Evolutionary conservation across 2,113 vertebrate genomes (phyloP).

Genomic region (Oreamnos americanus): DNA sequence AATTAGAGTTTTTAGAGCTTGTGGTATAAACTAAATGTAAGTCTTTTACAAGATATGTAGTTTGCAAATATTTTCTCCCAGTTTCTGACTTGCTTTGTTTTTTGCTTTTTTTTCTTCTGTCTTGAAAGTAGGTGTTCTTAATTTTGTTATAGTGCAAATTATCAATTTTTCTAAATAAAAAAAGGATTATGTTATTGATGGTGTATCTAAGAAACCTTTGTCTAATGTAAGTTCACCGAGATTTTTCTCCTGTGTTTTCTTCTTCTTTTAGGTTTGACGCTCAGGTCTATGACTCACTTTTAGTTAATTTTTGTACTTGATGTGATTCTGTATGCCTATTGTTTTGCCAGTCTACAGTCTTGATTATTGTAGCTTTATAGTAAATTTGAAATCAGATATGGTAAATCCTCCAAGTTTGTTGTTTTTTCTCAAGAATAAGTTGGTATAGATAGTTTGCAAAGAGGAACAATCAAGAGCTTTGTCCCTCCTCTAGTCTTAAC

Average conservation of each 20-base stretch:
- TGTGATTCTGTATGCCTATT: background rate
- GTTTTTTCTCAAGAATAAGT: background rate
- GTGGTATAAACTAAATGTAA: background rate
- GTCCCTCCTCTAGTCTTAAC: background rate
- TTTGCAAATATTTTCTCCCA: background rate
- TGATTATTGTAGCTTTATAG: background rate
- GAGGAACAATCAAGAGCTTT: background rate
- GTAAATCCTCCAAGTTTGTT: background rate
- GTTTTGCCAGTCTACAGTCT: background rate
- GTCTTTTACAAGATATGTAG: background rate
- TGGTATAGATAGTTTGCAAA: background rate
- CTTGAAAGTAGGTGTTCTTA: conserved; percentile 2
- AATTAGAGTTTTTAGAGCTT: conserved; percentile 15
- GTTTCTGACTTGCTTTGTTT: background rate
- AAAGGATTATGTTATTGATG: background rate
- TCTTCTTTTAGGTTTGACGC: conserved; percentile 1
- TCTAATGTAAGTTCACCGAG: background rate
- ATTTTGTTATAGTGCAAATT: background rate
- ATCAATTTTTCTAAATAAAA: background rate
- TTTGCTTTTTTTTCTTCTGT: background rate
- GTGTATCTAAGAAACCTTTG: background rate
- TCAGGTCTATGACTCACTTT: background rate
- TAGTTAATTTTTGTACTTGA: background rate
- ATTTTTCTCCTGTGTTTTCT: background rate
- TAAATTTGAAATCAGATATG: background rate